Conservation (phyloP, 2,888 invertebrate genomes). For the Andrena trimmerana region DNA sequence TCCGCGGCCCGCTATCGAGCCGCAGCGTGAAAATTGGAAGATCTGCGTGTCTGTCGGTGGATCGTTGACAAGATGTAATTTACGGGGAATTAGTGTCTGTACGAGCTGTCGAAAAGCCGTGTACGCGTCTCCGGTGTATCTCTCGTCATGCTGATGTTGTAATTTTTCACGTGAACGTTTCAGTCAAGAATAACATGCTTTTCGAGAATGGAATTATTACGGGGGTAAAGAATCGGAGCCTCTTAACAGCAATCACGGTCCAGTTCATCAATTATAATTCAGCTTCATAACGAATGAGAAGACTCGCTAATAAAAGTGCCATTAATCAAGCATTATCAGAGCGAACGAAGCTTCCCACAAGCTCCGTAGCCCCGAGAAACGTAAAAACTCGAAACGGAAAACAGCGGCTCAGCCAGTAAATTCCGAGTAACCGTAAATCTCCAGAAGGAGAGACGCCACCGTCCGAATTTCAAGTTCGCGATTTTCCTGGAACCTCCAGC, state of each 20-base stretch:
- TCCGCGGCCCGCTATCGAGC: background rate
- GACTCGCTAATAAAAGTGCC: no score
- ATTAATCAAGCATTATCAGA: no score
- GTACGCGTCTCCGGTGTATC: background rate
- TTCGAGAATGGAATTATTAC: background rate
- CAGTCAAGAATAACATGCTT: background rate
- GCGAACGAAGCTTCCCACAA: no score
- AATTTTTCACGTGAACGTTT: background rate
- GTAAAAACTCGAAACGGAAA: background rate
- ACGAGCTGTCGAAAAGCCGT: constrained; percentile 30
- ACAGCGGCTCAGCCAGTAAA: background rate
- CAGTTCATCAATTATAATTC: no score
- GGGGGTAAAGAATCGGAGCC: background rate
- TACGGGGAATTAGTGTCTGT: constrained; percentile 15
- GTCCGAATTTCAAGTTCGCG: background rate
- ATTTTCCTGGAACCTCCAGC: background rate
- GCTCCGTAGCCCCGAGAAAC: background rate
- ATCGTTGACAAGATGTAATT: constrained; percentile 41
- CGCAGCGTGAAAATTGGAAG: constrained; percentile 35
- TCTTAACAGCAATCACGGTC: background rate
- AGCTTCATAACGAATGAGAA: no score
- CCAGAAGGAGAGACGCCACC: background rate
- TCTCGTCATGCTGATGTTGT: background rate
- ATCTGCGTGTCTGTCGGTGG: constrained; percentile 17
- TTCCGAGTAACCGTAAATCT: constrained; percentile 11